These are phyloP conservation scores for Palythoa grandis DNA, from an alignment of 92 coral and sea anemone genomes.

Conservation along the genomic window DNA sequence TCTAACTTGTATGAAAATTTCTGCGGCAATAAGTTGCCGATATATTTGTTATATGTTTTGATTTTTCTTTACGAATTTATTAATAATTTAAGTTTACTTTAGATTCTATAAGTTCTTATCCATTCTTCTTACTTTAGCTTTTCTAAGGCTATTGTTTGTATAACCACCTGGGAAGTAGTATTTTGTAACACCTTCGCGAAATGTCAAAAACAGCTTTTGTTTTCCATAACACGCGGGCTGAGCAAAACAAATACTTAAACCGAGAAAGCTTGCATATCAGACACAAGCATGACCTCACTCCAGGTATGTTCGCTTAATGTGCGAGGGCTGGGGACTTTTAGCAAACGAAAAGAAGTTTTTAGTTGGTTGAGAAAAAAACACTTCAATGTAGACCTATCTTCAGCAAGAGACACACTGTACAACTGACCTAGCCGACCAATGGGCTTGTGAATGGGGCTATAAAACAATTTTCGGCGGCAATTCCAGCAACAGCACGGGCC, in stretches of 20 bases:
- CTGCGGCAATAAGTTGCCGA: not conserved
- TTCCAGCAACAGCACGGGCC: not conserved
- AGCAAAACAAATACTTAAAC: not conserved
- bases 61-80: not conserved
- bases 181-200: not conserved
- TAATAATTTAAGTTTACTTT: not conserved
- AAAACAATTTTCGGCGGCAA: not conserved
- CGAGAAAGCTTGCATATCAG: not conserved
- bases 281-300: not conserved
- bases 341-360: not conserved
- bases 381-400: slow-evolving; percentile 6
- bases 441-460: not conserved
- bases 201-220: slow-evolving; percentile 1
- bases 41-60: not conserved
- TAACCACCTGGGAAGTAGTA: slow-evolving; percentile 4
- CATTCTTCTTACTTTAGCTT: not conserved
- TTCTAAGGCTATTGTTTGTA: slow-evolving; percentile 12
- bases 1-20: not conserved
- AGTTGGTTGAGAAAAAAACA: not conserved
- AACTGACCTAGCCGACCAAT: not conserved
- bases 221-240: slow-evolving; percentile 2
- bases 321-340: slow-evolving; percentile 1
- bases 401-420: not conserved
- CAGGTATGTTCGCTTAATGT: slow-evolving; percentile 18
- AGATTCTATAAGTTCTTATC: not conserved